A percentile compares a stretch with the other conserved stretches of the same genome.
Evolutionary conservation across 2,797 vertebrate genomes (phyloP).

Genomic region (Lutjanus argentimaculatus): DNA sequence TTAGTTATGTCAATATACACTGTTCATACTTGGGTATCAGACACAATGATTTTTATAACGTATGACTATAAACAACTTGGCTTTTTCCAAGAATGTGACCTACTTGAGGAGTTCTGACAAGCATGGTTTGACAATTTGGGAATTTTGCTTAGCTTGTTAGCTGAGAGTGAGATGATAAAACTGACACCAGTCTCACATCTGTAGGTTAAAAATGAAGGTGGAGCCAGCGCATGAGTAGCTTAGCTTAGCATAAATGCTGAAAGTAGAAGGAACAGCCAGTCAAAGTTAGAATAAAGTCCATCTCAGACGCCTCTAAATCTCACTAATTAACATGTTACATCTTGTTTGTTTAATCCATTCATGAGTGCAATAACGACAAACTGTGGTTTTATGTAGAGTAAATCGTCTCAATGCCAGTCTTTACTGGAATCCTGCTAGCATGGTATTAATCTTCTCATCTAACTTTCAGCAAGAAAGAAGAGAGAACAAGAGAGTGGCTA

Average conservation of each 20-base stretch:
- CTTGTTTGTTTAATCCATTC: neutral
- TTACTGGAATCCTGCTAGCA: neutral
- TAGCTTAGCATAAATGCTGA: neutral
- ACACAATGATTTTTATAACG: neutral
- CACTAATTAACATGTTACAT: neutral
- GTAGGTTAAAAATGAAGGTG: neutral
- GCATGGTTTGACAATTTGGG: no score
- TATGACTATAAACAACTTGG: neutral
- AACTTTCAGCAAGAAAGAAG: neutral
- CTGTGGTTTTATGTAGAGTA: neutral
- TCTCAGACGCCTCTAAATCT: neutral
- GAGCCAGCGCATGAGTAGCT: neutral
- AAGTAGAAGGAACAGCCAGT: neutral
- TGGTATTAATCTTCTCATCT: neutral
- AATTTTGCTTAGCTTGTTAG: no score
- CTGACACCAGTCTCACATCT: neutral
- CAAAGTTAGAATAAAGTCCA: neutral
- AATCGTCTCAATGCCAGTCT: neutral
- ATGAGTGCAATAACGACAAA: neutral
- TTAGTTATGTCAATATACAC: neutral
- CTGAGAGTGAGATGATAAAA: no score
- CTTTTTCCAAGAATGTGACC: neutral
- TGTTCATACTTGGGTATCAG: neutral
- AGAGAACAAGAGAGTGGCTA: neutral
- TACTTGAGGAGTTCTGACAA: neutral